Evolutionary conservation across 2,888 invertebrate species (phyloP), one percentile per base, ranked within the genome.

Genomic region (Leptogaster cylindrica): DNA sequence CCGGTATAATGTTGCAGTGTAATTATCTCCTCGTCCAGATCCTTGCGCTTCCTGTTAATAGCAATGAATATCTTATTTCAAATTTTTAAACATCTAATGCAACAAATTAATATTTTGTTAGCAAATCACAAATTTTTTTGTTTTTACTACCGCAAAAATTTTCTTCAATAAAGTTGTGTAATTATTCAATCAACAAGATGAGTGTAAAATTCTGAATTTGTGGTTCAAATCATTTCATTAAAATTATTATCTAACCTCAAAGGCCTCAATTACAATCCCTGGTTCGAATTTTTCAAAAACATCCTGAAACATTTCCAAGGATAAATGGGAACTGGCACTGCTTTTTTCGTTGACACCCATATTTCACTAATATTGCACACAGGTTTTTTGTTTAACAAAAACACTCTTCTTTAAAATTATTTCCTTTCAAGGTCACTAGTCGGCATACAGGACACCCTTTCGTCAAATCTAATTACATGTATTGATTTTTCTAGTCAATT

Each of bases 21-120:
- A 90, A 77, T 90, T 90, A 74, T 90, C 90, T 0, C 90, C 90
- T 61, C 89, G 83, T 67, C 87, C 88, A 0, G 89, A 87, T n/a
- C 89, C 90, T 2, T 85, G 87, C 12, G 87, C 85, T 69, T 88
- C 86, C 85, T 89, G 66, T 16, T 64, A 46, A n/a, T 46, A 20
- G 31, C n/a, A n/a, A n/a, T n/a, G n/a, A n/a, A n/a, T n/a, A n/a
- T n/a, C n/a, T n/a, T n/a, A n/a, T n/a, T n/a, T n/a, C n/a, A n/a
- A n/a, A n/a, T 2, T n/a, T 2, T 33, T 2, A 1, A 33, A 33
- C 2, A 33, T 10, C 8, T 33, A 33, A 10, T 10, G 33, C 8
- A n/a, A n/a, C n/a, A 33, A 8, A n/a, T 1, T 8, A 10, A 33
- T 33, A 33, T 1, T 27, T n/a, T n/a, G n/a, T n/a, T n/a, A n/a